Percentiles rank a stretch among this genome's conserved stretches.
phyloP scores from a whole-genome alignment of 2,113 vertebrate species.

The Paracanthobrama guichenoti region DNA sequence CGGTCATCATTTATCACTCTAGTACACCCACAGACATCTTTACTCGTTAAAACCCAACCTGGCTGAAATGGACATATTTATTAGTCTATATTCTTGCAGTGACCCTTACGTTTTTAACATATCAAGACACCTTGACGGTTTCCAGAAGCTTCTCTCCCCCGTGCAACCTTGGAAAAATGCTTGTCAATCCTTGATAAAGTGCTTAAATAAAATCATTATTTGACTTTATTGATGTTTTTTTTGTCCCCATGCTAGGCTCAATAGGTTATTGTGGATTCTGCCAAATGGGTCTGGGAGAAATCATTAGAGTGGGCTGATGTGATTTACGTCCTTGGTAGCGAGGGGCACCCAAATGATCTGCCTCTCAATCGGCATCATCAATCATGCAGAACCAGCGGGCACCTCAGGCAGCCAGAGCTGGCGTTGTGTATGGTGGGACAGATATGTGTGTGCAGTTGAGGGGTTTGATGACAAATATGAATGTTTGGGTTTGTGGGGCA shows the following conservation, averaged over 20 bases:
- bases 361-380: constrained; percentile 76
- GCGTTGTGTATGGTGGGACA: constrained; percentile 65
- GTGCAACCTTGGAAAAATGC: constrained; percentile 60
- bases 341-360: constrained; percentile 81
- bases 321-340: constrained; percentile 80
- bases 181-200: constrained; percentile 61
- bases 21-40: background rate
- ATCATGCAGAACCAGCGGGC: constrained; percentile 80
- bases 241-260: constrained; percentile 58
- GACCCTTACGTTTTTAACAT: background rate
- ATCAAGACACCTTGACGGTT: constrained; percentile 20
- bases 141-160: constrained; percentile 47
- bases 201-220: constrained; percentile 68
- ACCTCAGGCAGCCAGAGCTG: constrained; percentile 67
- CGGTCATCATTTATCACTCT: constrained; percentile 68
- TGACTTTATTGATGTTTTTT: constrained; percentile 72
- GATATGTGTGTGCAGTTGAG: constrained; percentile 41
- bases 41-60: background rate
- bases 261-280: constrained; percentile 69
- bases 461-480: constrained; percentile 63
- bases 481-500: constrained; percentile 64
- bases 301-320: constrained; percentile 79
- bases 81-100: background rate
- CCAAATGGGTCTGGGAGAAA: constrained; percentile 74
- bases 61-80: background rate